Percentiles rank a stretch among this genome's conserved stretches.
These are phyloP conservation scores for Siniperca knerii DNA, from an alignment of 2,113 vertebrate species.

Conservation along the genomic window DNA sequence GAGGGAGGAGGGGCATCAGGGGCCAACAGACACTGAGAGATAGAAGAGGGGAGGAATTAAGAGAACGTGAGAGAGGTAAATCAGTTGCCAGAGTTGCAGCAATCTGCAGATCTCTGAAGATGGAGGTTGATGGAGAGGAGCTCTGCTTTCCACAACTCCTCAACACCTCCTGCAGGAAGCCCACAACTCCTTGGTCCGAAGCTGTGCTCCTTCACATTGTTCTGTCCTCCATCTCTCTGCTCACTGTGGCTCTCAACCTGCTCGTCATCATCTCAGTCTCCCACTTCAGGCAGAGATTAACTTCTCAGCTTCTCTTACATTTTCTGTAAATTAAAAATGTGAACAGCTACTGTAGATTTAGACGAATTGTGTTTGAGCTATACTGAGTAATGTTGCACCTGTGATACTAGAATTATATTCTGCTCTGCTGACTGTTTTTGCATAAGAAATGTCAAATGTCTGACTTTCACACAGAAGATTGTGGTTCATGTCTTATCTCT, in stretches of 20 bases:
- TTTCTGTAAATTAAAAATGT: no score
- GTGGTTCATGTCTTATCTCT: no score
- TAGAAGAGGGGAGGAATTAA: neutral
- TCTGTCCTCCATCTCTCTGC: neutral
- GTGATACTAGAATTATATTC: no score
- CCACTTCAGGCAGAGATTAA: slow-evolving; percentile 42
- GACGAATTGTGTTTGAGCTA: no score
- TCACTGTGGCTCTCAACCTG: slow-evolving; percentile 49
- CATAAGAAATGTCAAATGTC: no score
- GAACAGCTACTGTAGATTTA: no score
- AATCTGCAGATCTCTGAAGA: neutral
- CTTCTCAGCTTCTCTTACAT: neutral
- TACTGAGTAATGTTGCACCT: no score
- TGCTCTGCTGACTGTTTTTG: no score
- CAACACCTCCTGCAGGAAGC: slow-evolving; percentile 43
- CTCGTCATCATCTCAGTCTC: slow-evolving; percentile 50
- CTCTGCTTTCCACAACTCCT: slow-evolving; percentile 43
- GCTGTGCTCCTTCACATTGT: neutral
- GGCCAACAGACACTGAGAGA: no score
- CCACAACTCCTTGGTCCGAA: neutral
- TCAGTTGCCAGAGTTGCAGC: neutral
- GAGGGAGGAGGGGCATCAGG: neutral
- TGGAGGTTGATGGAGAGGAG: neutral
- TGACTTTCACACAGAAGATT: no score
- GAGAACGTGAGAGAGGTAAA: neutral